Conservation (phyloP, 92 coral and sea anemone species). For the Palythoa grandis region DNA sequence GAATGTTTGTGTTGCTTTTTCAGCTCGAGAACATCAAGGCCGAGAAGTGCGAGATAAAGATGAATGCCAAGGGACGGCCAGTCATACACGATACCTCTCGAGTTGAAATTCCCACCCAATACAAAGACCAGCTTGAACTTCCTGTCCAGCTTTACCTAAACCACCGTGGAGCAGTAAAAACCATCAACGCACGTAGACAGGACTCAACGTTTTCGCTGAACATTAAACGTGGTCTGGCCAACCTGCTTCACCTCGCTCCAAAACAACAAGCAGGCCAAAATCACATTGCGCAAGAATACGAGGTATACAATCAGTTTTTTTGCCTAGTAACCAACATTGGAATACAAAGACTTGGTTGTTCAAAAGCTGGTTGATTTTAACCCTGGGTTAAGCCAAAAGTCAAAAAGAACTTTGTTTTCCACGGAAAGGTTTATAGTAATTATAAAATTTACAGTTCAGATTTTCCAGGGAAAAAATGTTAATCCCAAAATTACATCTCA, state of each 20-base stretch:
- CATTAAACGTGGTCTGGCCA: conserved; percentile 86
- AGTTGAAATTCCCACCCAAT: conserved; percentile 31
- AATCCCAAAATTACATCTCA: too few relatives aligned
- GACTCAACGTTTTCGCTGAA: conserved; percentile 88
- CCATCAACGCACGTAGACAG: conserved; percentile 53
- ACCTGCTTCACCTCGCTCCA: conserved; percentile 77
- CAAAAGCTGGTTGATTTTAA: too few relatives aligned
- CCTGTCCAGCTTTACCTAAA: conserved; percentile 63
- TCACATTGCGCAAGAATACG: conserved; percentile 40
- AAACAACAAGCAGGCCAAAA: conserved; percentile 15
- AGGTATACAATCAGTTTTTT: conserved; percentile 50
- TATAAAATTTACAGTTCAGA: too few relatives aligned
- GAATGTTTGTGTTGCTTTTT: not conserved
- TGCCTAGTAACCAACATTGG: too few relatives aligned
- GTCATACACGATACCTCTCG: conserved; percentile 10
- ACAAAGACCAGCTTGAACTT: conserved; percentile 49
- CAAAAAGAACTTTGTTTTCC: too few relatives aligned
- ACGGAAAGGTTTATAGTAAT: too few relatives aligned
- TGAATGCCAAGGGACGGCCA: conserved; percentile 25
- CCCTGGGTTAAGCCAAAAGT: too few relatives aligned
- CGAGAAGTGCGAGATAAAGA: conserved; percentile 39
- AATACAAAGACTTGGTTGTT: too few relatives aligned
- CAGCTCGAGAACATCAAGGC: conserved; percentile 67
- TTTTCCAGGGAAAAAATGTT: too few relatives aligned
- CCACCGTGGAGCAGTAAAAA: conserved; percentile 47